A percentile compares a stretch with the other conserved stretches of the same genome.
phyloP scores from a whole-genome alignment of 2,888 invertebrate genomes.

The Bombyx huttoni region DNA sequence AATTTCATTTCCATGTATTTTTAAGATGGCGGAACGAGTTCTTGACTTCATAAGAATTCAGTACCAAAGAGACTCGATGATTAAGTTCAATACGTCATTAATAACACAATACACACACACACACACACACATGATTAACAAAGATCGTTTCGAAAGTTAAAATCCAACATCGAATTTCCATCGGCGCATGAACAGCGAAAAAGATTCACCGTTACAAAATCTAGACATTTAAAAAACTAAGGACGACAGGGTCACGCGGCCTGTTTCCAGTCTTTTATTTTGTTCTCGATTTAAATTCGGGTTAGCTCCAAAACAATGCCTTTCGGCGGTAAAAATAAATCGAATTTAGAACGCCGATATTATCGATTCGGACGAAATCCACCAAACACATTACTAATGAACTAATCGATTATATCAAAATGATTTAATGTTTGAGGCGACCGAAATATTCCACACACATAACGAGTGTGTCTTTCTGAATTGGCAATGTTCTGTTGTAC shows the following conservation, averaged over 20 bases:
- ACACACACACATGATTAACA: too few species aligned
- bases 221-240: conserved; percentile 44
- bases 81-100: too few species aligned
- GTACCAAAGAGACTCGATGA: too few species aligned
- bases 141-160: too few species aligned
- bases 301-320: conserved; percentile 33
- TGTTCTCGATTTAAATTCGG: conserved; percentile 39
- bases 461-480: not conserved
- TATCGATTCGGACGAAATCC: conserved; percentile 12
- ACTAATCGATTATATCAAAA: not conserved
- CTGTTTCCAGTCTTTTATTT: conserved; percentile 34
- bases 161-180: not conserved
- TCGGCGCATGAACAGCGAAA: not conserved
- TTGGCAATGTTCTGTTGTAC: not conserved
- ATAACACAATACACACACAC: too few species aligned
- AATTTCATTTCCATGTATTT: not conserved
- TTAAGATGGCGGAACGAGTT: too few species aligned
- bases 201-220: conserved; percentile 47
- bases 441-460: not conserved
- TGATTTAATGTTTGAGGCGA: not conserved
- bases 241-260: conserved; percentile 48
- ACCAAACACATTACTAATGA: not conserved
- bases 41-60: too few species aligned
- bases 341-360: conserved; percentile 29
- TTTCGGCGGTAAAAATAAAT: conserved; percentile 21